Base-by-base conservation (phyloP, 2,888 invertebrate genomes). In the Dendrolimus houi region DNA sequence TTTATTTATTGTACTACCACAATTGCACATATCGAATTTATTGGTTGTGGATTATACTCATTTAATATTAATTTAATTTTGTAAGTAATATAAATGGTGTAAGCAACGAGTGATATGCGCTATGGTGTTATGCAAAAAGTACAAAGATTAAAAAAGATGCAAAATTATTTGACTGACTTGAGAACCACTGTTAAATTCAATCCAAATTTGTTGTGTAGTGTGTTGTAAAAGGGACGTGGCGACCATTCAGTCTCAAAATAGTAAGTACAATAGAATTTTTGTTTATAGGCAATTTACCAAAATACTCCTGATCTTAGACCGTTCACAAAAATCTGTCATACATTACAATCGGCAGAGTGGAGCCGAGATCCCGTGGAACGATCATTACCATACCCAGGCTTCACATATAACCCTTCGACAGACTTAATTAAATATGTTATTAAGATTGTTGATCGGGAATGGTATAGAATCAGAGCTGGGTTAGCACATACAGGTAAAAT, bases 361-460 rank as follows among this genome's bases (percentile, higher is more conserved):
- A 76, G 71, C 47, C 69, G 74, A 2, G 65, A 70, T 8, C 7
- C 61, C 1, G 55, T 58, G 1, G 66, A 65, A 0, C 53, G 53
- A 0, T 57, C 41, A 0, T 52, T 58, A 9, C 55, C 61, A 0
- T 52, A 56, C 17, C 62, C 60, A 7, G 64, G 60, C 7, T 76
- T 82, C 54, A 53, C 52, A 2, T 75, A 76, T 60, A 70, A 72
- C 8, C 81, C 86, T 1, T 76, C 86, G 63, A 74, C 70, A 63
- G 90, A 69, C 62, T 79, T 83, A 64, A 80, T 89, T 52, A 77
- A 71, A 54, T 92, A 89, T 60, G 74, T 92, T 9, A 84, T 91
- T 61, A 82, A 84, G 71, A 84, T 91, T 53, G 88, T 87, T 2
- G 79, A 85, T 58, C 81, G 77, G 54, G 92, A 92, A 69, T 93